phyloP scores from a whole-genome alignment of 1,140 invertebrate species.

The Drosophila ohnishii region DNA sequence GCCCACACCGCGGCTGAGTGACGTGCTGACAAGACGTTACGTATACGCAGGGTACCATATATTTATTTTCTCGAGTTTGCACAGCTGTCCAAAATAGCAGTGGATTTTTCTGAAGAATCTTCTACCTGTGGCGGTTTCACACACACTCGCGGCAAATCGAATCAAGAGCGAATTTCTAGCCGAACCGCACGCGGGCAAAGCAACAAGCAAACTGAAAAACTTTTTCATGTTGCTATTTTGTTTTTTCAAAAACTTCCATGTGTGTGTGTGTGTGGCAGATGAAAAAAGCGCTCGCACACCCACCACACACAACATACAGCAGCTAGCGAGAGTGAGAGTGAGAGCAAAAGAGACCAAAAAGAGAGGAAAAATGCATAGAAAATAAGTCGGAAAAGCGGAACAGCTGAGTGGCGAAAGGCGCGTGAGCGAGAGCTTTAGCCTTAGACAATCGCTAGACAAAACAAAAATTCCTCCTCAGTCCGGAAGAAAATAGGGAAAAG shows the following conservation, averaged over 20 bases:
- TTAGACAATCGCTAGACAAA: slow-evolving; percentile 63
- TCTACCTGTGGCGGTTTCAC: slow-evolving; percentile 65
- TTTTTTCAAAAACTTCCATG: slow-evolving; percentile 52
- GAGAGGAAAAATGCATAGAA: slow-evolving; percentile 43
- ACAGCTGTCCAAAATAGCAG: slow-evolving; percentile 67
- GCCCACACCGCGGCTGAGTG: slow-evolving; percentile 24
- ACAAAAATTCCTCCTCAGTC: slow-evolving; percentile 24
- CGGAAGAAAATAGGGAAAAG: slow-evolving; percentile 52
- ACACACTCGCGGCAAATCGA: background rate
- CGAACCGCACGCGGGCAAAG: slow-evolving; percentile 75
- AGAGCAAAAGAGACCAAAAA: background rate
- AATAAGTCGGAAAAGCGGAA: slow-evolving; percentile 53
- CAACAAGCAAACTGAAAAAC: slow-evolving; percentile 82
- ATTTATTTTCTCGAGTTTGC: slow-evolving; percentile 48
- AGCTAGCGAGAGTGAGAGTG: slow-evolving; percentile 12
- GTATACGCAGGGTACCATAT: slow-evolving; percentile 63
- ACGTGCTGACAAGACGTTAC: slow-evolving; percentile 42
- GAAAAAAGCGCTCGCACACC: slow-evolving; percentile 57
- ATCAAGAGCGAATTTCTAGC: slow-evolving; percentile 20
- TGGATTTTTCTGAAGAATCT: slow-evolving; percentile 56
- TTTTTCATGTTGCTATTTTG: slow-evolving; percentile 79
- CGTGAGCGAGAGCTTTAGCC: slow-evolving; percentile 69
- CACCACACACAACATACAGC: slow-evolving; percentile 7
- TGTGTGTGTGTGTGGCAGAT: slow-evolving; percentile 60
- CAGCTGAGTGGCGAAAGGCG: slow-evolving; percentile 50